Evolutionary conservation across 1,140 invertebrate species (phyloP).

Genomic region (Temnothorax nylanderi): DNA sequence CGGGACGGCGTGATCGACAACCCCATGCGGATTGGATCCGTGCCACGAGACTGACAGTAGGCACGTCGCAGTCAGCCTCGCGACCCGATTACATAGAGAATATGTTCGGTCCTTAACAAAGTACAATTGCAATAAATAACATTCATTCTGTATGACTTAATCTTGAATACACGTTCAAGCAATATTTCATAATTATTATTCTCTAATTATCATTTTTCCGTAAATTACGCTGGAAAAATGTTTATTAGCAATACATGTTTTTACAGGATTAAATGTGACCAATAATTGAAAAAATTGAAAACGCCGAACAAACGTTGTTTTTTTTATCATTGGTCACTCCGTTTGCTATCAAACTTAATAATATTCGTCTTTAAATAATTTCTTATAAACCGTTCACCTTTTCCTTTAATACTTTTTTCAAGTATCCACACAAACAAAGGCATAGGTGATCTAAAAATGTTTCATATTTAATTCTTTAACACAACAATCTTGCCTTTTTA

Average conservation of each 20-base stretch:
- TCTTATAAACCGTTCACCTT: too few species aligned
- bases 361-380: too few species aligned
- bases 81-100: too few species aligned
- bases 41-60: too few species aligned
- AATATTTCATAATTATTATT: slow-evolving; percentile 8
- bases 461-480: slow-evolving; percentile 1
- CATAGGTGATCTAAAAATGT: background rate
- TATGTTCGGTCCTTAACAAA: background rate
- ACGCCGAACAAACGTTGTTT: background rate
- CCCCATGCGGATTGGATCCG: too few species aligned
- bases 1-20: too few species aligned
- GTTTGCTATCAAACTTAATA: background rate
- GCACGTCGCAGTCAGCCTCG: too few species aligned
- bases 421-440: too few species aligned
- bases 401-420: too few species aligned
- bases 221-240: background rate
- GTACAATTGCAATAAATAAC: slow-evolving; percentile 6
- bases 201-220: background rate
- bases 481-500: background rate
- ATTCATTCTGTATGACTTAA: background rate
- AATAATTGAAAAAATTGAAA: background rate
- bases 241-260: background rate
- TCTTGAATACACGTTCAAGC: background rate
- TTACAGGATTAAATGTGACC: background rate
- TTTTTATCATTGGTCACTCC: background rate